These are phyloP conservation scores for Kradibia gibbosae DNA, from an alignment of 1,140 invertebrate species.

Conservation along the genomic window DNA sequence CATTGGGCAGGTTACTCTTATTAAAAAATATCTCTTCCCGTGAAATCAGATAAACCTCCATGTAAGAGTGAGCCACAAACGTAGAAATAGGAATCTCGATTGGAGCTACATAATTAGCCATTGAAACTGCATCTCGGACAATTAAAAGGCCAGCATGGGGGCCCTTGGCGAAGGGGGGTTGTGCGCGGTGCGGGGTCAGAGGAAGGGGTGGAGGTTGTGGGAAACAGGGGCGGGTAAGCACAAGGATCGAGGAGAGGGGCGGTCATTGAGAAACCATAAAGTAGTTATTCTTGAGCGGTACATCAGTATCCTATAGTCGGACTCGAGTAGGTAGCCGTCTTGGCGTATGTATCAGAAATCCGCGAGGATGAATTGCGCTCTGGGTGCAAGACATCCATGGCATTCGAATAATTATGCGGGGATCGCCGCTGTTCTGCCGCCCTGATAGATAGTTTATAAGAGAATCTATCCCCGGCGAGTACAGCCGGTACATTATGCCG, in stretches of 20 bases:
- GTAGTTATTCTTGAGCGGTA: not conserved
- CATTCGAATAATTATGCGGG: conserved; percentile 30
- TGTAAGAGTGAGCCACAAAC: not conserved
- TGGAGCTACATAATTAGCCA: not conserved
- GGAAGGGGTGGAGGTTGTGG: not conserved
- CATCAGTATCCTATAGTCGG: not conserved
- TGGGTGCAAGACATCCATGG: conserved; percentile 1
- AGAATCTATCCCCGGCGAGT: not conserved
- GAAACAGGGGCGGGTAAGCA: not conserved
- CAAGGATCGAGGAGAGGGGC: not conserved
- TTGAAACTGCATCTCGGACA: not conserved
- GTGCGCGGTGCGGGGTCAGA: too few relatives aligned
- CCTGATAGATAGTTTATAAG: not conserved
- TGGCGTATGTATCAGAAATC: not conserved
- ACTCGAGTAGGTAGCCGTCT: not conserved
- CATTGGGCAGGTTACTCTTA: not conserved
- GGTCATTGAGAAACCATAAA: not conserved
- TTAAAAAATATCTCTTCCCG: not conserved
- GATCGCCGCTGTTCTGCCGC: conserved; percentile 6
- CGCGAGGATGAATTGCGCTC: not conserved
- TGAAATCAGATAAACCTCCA: not conserved
- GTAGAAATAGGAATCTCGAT: not conserved
- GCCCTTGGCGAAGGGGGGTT: too few relatives aligned
- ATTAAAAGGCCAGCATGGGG: too few relatives aligned
- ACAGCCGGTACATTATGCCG: not conserved